Conservation (phyloP, 2,797 vertebrate species). For the Rhadinocentrus ornatus region DNA sequence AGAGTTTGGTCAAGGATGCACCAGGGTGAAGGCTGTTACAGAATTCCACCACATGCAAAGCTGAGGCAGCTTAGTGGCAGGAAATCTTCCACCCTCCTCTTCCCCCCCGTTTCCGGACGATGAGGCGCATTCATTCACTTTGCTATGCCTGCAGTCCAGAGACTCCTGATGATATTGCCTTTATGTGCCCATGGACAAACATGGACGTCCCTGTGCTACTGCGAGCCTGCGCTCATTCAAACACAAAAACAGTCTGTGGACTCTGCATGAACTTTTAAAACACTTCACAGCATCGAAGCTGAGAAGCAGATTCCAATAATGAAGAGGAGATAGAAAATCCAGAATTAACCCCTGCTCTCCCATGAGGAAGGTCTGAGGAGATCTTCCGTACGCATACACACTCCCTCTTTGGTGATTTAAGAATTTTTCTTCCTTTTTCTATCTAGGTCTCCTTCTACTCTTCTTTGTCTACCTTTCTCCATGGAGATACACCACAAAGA, state of each 20-base stretch:
- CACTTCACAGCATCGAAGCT: conserved; percentile 71
- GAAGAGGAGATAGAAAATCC: conserved; percentile 78
- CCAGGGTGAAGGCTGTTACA: conserved; percentile 27
- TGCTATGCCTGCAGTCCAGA: conserved; percentile 25
- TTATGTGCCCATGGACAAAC: conserved; percentile 7
- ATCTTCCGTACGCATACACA: conserved; percentile 37
- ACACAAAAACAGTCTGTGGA: conserved; percentile 49
- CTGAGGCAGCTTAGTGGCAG: conserved; percentile 32
- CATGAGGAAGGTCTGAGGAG: conserved; percentile 53
- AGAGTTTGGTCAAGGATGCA: conserved; percentile 40
- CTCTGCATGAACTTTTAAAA: conserved; percentile 68
- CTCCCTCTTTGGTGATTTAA: neutral
- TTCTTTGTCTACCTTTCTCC: conserved; percentile 24
- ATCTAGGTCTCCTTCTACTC: conserved; percentile 15
- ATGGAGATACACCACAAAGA: conserved; percentile 58
- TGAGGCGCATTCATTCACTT: conserved; percentile 35
- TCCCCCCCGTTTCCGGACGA: conserved; percentile 33
- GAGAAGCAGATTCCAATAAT: conserved; percentile 72
- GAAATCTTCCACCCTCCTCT: conserved; percentile 15
- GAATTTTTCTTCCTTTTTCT: neutral
- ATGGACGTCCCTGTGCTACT: conserved; percentile 4
- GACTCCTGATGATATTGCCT: conserved; percentile 18
- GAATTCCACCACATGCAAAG: conserved; percentile 57
- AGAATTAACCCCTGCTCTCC: conserved; percentile 67
- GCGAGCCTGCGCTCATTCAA: neutral